Base-by-base conservation (phyloP, 2,113 vertebrate genomes). In the Ranitomeya imitator region DNA sequence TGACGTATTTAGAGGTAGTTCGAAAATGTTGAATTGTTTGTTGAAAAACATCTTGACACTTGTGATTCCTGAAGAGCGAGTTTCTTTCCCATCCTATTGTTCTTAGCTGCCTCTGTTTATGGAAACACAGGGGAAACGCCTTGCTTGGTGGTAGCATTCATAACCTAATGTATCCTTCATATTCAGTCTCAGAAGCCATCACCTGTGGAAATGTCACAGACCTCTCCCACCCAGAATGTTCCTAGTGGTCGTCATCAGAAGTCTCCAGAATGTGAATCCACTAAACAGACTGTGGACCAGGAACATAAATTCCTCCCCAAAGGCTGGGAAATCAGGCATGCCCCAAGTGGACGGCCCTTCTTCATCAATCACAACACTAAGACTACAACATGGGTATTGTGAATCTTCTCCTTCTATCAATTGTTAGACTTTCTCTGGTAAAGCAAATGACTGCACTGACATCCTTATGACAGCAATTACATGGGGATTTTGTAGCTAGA, bases 331-430 rank as follows among this genome's bases (percentile, higher is more conserved):
- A 95, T 99, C 67, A 96, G 97, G 87, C 96, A 96, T 3, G 96
- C 97, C 52, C 96, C 97, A 18, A 98, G 94, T 6, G 97, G 98
- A 88, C 96, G 97, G 87, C 96, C 97, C 0, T 99, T 99, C 93
- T 99, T 99, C 91, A 98, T 99, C 63, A 95, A 99, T 93, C 98
- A 99, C 93, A 97, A 95, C 88, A 97, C 97, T 79, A 98, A 98
- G 94, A 97, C 95, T 23, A 99, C 97, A 59, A 97, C 96, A 87
- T 99, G 98, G 98, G 98, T 99, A 94, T 92, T 89, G 63, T 57
- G n/a, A 8, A 37, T 19, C 14, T 74, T 76, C 16, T 18, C 0
- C 37, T 76, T 52, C 3, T 76, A 21, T 76, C 4, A 11, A 10
- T 45, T 14, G 7, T 37, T 6, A 4, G 14, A 31, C 7, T 57